Evolutionary conservation across 2,888 invertebrate species (phyloP), one percentile per base, ranked within the genome.

Genomic region (Anodontia alba): DNA sequence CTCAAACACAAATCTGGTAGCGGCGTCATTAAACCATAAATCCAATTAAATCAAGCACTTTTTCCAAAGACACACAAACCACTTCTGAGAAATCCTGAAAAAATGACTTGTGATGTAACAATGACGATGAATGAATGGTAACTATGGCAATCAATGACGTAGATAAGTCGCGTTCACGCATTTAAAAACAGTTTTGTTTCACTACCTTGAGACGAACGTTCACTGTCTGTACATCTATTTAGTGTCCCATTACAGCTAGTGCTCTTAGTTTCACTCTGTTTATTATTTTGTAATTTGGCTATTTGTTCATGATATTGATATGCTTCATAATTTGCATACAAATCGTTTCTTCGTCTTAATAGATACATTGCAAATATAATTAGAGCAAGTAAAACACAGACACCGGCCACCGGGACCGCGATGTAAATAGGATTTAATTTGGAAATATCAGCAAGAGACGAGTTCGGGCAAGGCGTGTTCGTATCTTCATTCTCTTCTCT

Each of bases 281-380:
- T 78, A 72, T 80, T 84, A 42, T 81, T 84, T 29, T 51, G 79
- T 36, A 89, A 80, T 51, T 83, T 81, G 10, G 89, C 86, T 26
- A 89, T 73, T 54, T 90, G 90, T 71, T 87, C 85, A 33, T 88
- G 91, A 77, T 91, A 90, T 54, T 87, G 87, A 86, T 91, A 88
- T 46, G 90, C 84, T 49, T 91, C 90, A 72, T 90, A 90, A 67
- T 90, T 78, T 15, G 83, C 73, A 51, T 86, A 86, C 38, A 81
- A 89, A 73, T 90, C 90, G 49, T 89, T 91, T 42, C 93, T 90
- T 31, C 93, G 84, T 26, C 93, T 86, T 46, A 94, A 86, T 10
- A 94, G 88, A 72, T 93, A 93, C 86, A 94, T 92, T 69, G 94
- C 94, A 78, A 94, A 93, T 77, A 94, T 91, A 46, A 93, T 92